phyloP scores from a whole-genome alignment of 2,888 invertebrate species.

The Phalangium opilio region DNA sequence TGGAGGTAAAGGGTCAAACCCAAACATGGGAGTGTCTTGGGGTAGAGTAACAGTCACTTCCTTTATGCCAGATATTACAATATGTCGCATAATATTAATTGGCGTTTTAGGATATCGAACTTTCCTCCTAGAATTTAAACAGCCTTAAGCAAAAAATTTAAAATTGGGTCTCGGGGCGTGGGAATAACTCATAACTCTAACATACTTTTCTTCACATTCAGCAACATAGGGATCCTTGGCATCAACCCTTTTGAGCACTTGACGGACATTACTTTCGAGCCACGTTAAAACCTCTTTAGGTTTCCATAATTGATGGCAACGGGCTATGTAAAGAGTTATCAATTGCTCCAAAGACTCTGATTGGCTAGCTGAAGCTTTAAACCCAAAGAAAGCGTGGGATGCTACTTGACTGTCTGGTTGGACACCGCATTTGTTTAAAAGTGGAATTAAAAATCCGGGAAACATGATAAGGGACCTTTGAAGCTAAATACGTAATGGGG shows the following conservation, averaged over 20 bases:
- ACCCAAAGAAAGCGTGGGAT: constrained; percentile 38
- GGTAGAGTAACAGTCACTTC: constrained; percentile 44
- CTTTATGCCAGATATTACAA: constrained; percentile 53
- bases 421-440: constrained; percentile 59
- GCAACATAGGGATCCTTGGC: constrained; percentile 38
- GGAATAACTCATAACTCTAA: background rate
- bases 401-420: constrained; percentile 48
- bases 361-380: constrained; percentile 38
- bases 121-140: constrained; percentile 32
- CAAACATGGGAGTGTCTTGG: constrained; percentile 47
- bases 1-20: constrained; percentile 65
- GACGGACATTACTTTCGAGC: constrained; percentile 55
- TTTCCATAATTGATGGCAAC: constrained; percentile 63
- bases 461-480: constrained; percentile 66
- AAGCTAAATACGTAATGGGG: constrained; percentile 28
- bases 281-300: constrained; percentile 53
- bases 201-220: constrained; percentile 43
- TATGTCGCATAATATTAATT: constrained; percentile 49
- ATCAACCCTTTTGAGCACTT: constrained; percentile 47
- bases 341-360: constrained; percentile 47
- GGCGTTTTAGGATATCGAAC: constrained; percentile 48
- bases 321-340: constrained; percentile 52
- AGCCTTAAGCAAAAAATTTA: too few relatives aligned
- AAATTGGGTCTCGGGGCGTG: background rate
- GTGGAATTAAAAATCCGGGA: constrained; percentile 52